Evolutionary conservation across 2,113 vertebrate genomes (phyloP).

Genomic region (Zapus hudsonius): DNA sequence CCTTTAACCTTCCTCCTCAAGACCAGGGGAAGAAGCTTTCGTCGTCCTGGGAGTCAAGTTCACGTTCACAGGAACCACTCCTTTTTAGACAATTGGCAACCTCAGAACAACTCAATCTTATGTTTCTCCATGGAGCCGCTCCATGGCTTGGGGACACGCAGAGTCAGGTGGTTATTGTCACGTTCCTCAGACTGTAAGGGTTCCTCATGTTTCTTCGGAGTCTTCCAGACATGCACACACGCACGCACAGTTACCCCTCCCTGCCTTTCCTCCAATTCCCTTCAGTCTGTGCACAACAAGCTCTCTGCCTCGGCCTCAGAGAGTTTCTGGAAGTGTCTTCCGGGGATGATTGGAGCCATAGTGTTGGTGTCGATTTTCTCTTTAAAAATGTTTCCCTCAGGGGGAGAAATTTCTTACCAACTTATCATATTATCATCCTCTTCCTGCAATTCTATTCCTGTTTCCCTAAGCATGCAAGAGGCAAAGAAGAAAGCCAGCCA

Average conservation of each 20-base stretch:
- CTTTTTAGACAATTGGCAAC: background rate
- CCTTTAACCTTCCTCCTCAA: background rate
- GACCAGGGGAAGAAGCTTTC: background rate
- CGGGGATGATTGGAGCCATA: conserved; percentile 57
- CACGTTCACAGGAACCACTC: background rate
- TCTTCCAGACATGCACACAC: too few species aligned
- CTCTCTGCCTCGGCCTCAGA: conserved; percentile 73
- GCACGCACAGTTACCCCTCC: background rate
- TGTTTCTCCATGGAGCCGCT: fast-evolving
- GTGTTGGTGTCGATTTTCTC: conserved; percentile 68
- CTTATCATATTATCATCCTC: conserved; percentile 24
- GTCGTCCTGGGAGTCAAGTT: background rate
- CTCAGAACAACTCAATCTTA: background rate
- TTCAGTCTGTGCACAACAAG: conserved; percentile 61
- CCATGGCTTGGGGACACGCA: background rate
- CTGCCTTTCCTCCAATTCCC: background rate
- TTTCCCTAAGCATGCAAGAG: background rate
- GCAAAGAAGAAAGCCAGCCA: background rate
- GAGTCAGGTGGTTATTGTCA: conserved; percentile 41
- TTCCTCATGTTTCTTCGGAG: background rate
- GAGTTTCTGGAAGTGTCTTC: conserved; percentile 72
- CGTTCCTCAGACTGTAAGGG: conserved; percentile 38
- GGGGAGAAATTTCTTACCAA: conserved; percentile 37
- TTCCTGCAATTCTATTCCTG: conserved; percentile 5
- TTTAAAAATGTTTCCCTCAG: conserved; percentile 67